These are phyloP conservation scores for Paguma larvata DNA, from an alignment of 2,797 vertebrate species.

Conservation along the genomic window DNA sequence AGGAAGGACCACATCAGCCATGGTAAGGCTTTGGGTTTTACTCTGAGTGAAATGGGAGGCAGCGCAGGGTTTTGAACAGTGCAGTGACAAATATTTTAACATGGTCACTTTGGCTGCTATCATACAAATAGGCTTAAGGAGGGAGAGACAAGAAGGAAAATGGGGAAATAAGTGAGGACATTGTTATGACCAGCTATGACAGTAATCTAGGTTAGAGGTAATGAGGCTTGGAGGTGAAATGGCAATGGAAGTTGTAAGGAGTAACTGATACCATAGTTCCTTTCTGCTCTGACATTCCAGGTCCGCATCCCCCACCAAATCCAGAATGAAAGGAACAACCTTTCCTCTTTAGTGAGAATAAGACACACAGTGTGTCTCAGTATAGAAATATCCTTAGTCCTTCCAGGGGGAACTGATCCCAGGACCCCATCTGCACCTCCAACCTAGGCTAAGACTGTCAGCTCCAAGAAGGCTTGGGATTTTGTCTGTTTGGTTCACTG, in stretches of 20 bases:
- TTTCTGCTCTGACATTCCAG: constrained; percentile 35
- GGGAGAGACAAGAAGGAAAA: neutral
- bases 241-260: neutral
- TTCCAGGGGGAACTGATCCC: neutral
- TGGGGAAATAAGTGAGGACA: neutral
- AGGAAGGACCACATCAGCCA: neutral
- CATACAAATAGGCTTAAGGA: neutral
- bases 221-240: neutral
- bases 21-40: neutral
- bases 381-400: neutral
- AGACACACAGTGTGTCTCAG: neutral
- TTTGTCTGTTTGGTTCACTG: neutral
- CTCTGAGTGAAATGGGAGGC: neutral
- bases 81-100: neutral
- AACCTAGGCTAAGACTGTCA: neutral
- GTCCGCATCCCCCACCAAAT: neutral
- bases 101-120: neutral
- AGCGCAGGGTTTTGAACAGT: neutral
- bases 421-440: neutral
- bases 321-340: neutral
- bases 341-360: constrained; percentile 16
- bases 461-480: neutral
- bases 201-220: neutral
- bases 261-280: neutral
- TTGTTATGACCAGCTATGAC: neutral